Evolutionary conservation across 2,113 vertebrate genomes (phyloP).

Genomic region (Candoia aspera): DNA sequence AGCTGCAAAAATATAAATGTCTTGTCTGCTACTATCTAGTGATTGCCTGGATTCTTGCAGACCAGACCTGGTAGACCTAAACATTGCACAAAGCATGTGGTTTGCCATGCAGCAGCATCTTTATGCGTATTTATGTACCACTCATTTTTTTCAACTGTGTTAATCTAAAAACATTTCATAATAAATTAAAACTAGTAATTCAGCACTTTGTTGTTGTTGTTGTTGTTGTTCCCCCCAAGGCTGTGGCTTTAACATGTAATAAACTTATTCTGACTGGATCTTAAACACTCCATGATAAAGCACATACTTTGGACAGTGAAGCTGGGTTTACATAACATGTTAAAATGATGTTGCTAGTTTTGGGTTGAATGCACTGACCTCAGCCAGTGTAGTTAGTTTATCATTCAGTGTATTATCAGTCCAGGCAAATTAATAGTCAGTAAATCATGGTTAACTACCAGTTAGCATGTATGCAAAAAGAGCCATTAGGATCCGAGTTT

Average conservation of each 20-base stretch:
- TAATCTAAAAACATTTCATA: background rate
- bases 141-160: background rate
- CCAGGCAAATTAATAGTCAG: background rate
- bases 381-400: background rate
- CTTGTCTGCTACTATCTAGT: background rate
- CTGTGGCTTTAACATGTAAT: background rate
- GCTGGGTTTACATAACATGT: background rate
- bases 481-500: background rate
- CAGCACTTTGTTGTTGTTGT: background rate
- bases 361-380: background rate
- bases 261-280: background rate
- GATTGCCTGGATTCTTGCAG: background rate
- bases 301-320: background rate
- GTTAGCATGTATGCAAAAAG: background rate
- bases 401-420: background rate
- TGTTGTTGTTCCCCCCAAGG: background rate
- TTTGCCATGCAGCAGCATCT: background rate
- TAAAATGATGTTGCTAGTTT: background rate
- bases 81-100: background rate
- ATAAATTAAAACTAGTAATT: background rate
- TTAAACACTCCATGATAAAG: background rate
- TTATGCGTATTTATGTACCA: background rate
- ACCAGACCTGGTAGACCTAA: background rate
- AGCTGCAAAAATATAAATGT: background rate
- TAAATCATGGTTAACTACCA: background rate